phyloP scores from a whole-genome alignment of 2,797 vertebrate genomes.

The Galagoides demidoff region DNA sequence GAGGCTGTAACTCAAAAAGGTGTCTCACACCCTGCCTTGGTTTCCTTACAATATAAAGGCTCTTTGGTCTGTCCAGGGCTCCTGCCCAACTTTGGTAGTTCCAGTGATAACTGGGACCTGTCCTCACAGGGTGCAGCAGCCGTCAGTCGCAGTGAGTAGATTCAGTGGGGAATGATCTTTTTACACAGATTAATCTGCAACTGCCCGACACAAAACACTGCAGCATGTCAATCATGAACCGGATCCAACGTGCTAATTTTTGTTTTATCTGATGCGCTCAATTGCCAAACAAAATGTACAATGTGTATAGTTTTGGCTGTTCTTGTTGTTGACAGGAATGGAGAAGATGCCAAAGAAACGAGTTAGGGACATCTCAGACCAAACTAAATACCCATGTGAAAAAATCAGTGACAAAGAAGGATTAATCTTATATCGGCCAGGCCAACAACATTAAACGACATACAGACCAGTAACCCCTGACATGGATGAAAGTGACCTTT shows the following conservation, averaged over 20 bases:
- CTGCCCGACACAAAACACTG: not conserved
- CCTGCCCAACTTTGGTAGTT: not conserved
- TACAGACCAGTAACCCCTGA: not conserved
- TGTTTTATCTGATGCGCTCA: not conserved
- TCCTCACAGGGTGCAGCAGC: not conserved
- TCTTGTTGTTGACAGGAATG: not conserved
- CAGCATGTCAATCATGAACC: not conserved
- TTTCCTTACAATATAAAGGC: not conserved
- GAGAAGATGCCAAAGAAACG: not conserved
- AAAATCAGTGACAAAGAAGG: not conserved
- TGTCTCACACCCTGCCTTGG: not conserved
- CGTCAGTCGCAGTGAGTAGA: not conserved
- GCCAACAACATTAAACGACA: not conserved
- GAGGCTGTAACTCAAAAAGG: not conserved
- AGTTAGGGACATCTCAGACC: not conserved
- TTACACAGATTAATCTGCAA: not conserved
- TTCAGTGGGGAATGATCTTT: not conserved
- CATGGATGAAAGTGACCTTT: not conserved
- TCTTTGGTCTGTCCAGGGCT: not conserved
- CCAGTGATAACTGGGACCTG: not conserved
- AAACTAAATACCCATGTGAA: not conserved
- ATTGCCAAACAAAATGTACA: not conserved
- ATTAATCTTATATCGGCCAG: not conserved
- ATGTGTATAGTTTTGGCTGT: not conserved
- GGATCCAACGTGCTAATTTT: not conserved